A percentile compares a stretch with the other conserved stretches of the same genome.
phyloP scores from a whole-genome alignment of 2,797 vertebrate species.

The Hafferia zeledoni region DNA sequence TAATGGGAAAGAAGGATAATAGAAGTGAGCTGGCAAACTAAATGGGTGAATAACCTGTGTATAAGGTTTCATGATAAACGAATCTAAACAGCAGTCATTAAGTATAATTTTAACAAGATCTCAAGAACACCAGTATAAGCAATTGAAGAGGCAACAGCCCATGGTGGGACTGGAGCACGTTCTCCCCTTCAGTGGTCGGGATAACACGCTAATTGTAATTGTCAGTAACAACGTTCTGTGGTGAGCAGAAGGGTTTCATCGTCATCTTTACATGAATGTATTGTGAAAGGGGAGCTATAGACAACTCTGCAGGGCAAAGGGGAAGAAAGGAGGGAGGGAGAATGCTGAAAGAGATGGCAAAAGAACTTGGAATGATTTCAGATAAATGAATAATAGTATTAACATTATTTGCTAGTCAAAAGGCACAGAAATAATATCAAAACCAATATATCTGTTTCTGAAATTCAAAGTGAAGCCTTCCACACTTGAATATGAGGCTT shows the following conservation, averaged over 20 bases:
- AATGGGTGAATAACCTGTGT: constrained; percentile 53
- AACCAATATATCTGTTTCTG: neutral
- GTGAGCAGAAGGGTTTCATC: neutral
- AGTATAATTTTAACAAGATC: constrained; percentile 65
- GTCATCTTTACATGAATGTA: constrained; percentile 27
- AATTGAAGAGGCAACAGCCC: constrained; percentile 72
- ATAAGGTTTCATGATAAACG: constrained; percentile 53
- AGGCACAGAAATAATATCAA: neutral
- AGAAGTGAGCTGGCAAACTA: constrained; percentile 22
- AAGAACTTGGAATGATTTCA: neutral
- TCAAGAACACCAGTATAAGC: constrained; percentile 60
- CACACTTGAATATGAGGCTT: neutral
- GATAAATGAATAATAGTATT: neutral
- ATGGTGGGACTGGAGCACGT: constrained; percentile 56
- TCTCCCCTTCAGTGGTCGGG: constrained; percentile 15
- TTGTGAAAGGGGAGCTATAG: constrained; percentile 31
- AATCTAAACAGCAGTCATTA: constrained; percentile 69
- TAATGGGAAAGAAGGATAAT: neutral
- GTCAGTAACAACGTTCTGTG: constrained; percentile 58
- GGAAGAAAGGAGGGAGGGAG: neutral
- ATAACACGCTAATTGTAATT: constrained; percentile 39
- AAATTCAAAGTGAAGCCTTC: neutral
- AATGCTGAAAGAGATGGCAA: neutral
- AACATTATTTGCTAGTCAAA: neutral
- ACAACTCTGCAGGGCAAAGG: neutral